These are phyloP conservation scores for Anoura caudifer DNA, from an alignment of 2,113 vertebrate genomes.

Conservation along the genomic window DNA sequence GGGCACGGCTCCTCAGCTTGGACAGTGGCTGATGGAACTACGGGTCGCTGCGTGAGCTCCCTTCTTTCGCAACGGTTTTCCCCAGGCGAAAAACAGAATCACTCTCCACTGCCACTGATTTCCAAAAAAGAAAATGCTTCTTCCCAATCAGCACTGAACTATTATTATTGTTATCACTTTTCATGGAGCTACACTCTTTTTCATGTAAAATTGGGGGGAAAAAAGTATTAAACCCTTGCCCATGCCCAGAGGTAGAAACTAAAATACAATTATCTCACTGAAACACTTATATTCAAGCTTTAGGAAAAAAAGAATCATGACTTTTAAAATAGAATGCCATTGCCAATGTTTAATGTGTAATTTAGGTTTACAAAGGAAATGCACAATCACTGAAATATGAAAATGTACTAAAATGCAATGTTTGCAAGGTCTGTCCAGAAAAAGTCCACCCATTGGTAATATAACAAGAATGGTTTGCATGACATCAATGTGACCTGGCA, in stretches of 20 bases:
- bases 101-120: conserved; percentile 35
- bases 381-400: background rate
- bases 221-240: background rate
- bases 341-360: background rate
- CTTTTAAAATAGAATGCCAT: background rate
- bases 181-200: conserved; percentile 2
- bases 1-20: background rate
- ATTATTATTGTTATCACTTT: conserved; percentile 48
- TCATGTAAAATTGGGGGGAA: background rate
- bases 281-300: conserved; percentile 1
- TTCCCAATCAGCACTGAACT: background rate
- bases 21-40: background rate
- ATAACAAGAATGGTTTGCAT: no score
- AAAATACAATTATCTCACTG: conserved; percentile 36
- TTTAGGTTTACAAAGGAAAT: conserved; percentile 10
- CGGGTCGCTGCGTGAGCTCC: background rate
- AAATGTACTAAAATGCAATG: background rate
- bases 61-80: conserved; percentile 22
- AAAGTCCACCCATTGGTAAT: no score
- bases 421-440: background rate
- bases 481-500: no score
- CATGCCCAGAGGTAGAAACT: background rate
- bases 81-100: conserved; percentile 51
- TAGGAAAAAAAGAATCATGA: background rate
- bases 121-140: conserved; percentile 44